phyloP scores from a whole-genome alignment of 2,888 invertebrate genomes.

The Macropis europaea region DNA sequence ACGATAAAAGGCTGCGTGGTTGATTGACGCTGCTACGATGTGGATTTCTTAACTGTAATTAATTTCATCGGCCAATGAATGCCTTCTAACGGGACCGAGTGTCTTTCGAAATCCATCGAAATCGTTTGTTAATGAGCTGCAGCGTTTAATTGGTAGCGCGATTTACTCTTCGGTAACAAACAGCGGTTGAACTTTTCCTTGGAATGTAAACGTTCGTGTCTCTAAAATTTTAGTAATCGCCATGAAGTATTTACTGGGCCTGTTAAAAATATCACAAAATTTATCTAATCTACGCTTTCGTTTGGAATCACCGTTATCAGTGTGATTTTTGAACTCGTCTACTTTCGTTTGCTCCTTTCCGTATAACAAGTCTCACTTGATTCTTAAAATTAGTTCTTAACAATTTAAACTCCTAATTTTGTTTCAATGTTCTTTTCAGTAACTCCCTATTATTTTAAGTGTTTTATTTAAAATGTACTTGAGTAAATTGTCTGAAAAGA shows the following conservation, averaged over 20 bases:
- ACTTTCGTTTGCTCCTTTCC: too few relatives aligned
- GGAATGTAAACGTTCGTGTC: too few relatives aligned
- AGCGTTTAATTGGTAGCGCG: too few relatives aligned
- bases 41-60: conserved; percentile 53
- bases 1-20: conserved; percentile 49
- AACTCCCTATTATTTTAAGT: too few relatives aligned
- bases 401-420: too few relatives aligned
- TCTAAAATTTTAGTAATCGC: neutral
- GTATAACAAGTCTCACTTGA: too few relatives aligned
- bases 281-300: conserved; percentile 54
- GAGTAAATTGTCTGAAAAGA: too few relatives aligned
- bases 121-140: too few relatives aligned
- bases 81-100: conserved; percentile 32
- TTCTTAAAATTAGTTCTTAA: too few relatives aligned
- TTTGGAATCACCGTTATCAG: conserved; percentile 16
- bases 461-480: too few relatives aligned
- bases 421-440: too few relatives aligned
- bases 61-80: conserved; percentile 51
- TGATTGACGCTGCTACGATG: conserved; percentile 40
- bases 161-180: neutral
- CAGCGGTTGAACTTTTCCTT: too few relatives aligned
- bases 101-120: conserved; percentile 44
- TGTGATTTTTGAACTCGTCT: neutral
- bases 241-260: conserved; percentile 33
- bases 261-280: conserved; percentile 44